phyloP scores from a whole-genome alignment of 2,797 vertebrate genomes.

The Poliocrania exsul region DNA sequence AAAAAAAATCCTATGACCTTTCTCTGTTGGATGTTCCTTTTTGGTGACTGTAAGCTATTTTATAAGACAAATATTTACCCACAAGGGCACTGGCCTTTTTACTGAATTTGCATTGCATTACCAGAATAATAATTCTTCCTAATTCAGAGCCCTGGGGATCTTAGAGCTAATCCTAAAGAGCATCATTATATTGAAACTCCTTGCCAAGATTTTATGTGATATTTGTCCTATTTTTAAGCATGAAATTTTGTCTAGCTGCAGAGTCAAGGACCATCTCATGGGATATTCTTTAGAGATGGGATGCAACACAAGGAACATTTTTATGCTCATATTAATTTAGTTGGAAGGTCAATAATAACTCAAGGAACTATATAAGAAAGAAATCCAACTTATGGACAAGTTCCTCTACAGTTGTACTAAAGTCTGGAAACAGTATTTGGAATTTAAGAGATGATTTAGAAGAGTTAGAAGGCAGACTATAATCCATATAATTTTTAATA shows the following conservation, averaged over 20 bases:
- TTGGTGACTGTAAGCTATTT: conserved; percentile 6
- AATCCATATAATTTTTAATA: not conserved
- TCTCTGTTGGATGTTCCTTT: not conserved
- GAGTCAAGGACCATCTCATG: not conserved
- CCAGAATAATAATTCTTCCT: not conserved
- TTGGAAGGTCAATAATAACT: conserved; percentile 41
- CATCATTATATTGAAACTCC: not conserved
- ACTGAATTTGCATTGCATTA: conserved; percentile 4
- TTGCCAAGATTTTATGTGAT: conserved; percentile 16
- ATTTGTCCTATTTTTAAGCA: conserved; percentile 24
- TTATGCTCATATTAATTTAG: conserved; percentile 29
- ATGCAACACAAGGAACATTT: not conserved
- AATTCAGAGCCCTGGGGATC: not conserved
- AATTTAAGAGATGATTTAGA: not conserved
- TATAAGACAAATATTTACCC: conserved; percentile 37
- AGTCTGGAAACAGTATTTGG: not conserved
- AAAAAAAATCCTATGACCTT: not conserved
- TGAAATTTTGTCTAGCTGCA: conserved; percentile 1
- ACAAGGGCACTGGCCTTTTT: not conserved
- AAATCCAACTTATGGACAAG: not conserved
- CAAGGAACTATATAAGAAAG: not conserved
- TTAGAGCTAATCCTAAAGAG: conserved; percentile 18
- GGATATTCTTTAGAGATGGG: not conserved
- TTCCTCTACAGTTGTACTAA: not conserved
- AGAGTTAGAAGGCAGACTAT: not conserved